Conservation (phyloP, 2,888 invertebrate genomes). For the Pharmacophagus antenor region DNA sequence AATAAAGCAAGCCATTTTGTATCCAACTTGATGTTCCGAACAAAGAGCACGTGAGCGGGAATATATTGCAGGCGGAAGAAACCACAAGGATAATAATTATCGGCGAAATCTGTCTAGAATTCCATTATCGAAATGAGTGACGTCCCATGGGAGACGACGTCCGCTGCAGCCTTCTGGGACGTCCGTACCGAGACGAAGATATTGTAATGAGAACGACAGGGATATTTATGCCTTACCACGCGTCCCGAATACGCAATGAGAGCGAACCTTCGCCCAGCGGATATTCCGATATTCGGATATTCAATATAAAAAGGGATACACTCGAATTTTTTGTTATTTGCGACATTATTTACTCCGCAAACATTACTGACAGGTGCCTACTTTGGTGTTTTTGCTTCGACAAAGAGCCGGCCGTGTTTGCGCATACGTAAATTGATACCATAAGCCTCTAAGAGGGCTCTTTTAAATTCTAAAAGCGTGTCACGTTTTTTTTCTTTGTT, state of each 20-base stretch:
- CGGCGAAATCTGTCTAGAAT: slow-evolving; percentile 58
- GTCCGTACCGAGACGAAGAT: slow-evolving; percentile 61
- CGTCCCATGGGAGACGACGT: slow-evolving; percentile 64
- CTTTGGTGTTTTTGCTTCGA: slow-evolving; percentile 51
- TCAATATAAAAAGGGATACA: slow-evolving; percentile 51
- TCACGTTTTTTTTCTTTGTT: slow-evolving; percentile 30
- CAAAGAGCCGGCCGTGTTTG: slow-evolving; percentile 48
- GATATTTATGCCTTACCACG: slow-evolving; percentile 76
- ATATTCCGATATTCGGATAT: slow-evolving; percentile 55
- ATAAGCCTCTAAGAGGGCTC: slow-evolving; percentile 39
- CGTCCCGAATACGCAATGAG: slow-evolving; percentile 73
- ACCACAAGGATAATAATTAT: slow-evolving; percentile 52
- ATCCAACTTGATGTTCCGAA: no score
- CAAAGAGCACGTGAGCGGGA: slow-evolving; percentile 9
- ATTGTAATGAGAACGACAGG: slow-evolving; percentile 77
- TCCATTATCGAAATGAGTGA: slow-evolving; percentile 71
- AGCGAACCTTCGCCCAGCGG: slow-evolving; percentile 34
- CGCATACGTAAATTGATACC: slow-evolving; percentile 54
- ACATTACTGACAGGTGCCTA: slow-evolving; percentile 65
- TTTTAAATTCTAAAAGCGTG: slow-evolving; percentile 36
- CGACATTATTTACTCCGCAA: slow-evolving; percentile 58
- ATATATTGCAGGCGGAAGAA: slow-evolving; percentile 22
- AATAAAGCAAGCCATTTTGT: neutral
- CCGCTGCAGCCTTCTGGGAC: slow-evolving; percentile 63
- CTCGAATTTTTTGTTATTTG: slow-evolving; percentile 47